Base-by-base conservation (phyloP, 1,140 invertebrate genomes). In the Streblospio benedicti region DNA sequence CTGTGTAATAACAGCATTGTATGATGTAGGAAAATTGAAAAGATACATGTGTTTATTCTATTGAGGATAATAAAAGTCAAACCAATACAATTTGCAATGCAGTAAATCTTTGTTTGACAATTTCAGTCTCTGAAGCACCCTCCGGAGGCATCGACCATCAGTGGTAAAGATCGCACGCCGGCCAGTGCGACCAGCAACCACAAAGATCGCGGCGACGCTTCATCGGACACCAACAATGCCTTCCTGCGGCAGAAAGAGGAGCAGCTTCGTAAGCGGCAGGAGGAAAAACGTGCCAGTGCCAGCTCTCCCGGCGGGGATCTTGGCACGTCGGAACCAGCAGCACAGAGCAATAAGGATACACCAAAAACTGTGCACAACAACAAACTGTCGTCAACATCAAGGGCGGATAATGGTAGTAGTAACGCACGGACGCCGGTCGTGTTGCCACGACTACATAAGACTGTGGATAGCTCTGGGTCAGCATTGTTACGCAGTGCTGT, bases 241-340 rank as follows among this genome's bases (percentile, higher is more conserved):
- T 56, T 56, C 35, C 53, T 41, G 14, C 53, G 33, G 16, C 53
- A 30, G 18, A 56, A 56, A 56, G 31, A 56, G 38, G 53, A 23
- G 33, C 53, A 41, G 35, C 20, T 56, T 18, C 18, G 52, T 20
- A 32, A 4, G 31, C 9, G 0, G 20, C 51, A 33, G 18, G 31
- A 25, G 33, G 20, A 28, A 30, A 9, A 20, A 28, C 25, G 27
- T 53, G 27, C 1, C n/a, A 32, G 20, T 45, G n/a, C 9, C 0
- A 32, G 4, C 33, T 6, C 2, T 43, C 20, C 4, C 35, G 3
- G 32, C 31, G 4, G 33, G 32, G 23, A 49, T 6, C 20, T 23
- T 25, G 14, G 45, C 45, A 49, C 12, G 25, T 16, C 25, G 6
- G 25, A 38, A 38, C 20, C 9, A 23, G 43, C 38, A 9, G 35